Evolutionary conservation across 2,888 invertebrate species (phyloP), one percentile per base, ranked within the genome.

Genomic region (Empis stercorea): DNA sequence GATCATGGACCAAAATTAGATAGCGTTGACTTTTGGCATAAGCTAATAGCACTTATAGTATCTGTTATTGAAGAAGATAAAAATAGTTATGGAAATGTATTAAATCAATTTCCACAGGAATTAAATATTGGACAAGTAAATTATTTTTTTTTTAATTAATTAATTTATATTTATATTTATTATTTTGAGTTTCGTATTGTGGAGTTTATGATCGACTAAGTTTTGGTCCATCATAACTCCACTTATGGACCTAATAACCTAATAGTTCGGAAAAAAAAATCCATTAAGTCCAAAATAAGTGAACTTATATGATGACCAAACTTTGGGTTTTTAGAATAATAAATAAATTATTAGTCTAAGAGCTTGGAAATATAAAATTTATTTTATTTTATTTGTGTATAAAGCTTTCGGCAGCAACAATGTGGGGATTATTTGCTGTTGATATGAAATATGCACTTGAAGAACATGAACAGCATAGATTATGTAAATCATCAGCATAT

Each of bases 31-130:
- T 97, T 97, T 73, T 97, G 97, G 96, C 94, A 95, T 73, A 95
- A 95, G 66, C 75, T 96, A 49, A 94, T 96, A 55, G 93, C 93
- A 30, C 80, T 99, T 50, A 94, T 97, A 56, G 93, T 94, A 46
- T 95, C 96, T 52, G 96, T 99, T 51, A 95, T 99, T 63, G 99
- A 99, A 69, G 99, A 99, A 69, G 99, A 99, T 68, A 86, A 87
- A 63, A 96, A 94, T 65, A 93, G 92, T 70, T 99, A 99, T 65
- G 94, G 94, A 20, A 91, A 94, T 10, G 97, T 97, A 41, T 78
- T 99, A 49, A 99, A 96, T 71, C 99, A 99, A 74, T 97, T 97
- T 68, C 97, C 96, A 1, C 95, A 97, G 69, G 99, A 99, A 69
- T 76, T 99, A 51, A 97, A 97, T 73, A 95, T 99, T 66, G 99